A percentile compares a stretch with the other conserved stretches of the same genome.
These are phyloP conservation scores for Formica exsecta DNA, from an alignment of 1,140 invertebrate species.

Conservation along the genomic window DNA sequence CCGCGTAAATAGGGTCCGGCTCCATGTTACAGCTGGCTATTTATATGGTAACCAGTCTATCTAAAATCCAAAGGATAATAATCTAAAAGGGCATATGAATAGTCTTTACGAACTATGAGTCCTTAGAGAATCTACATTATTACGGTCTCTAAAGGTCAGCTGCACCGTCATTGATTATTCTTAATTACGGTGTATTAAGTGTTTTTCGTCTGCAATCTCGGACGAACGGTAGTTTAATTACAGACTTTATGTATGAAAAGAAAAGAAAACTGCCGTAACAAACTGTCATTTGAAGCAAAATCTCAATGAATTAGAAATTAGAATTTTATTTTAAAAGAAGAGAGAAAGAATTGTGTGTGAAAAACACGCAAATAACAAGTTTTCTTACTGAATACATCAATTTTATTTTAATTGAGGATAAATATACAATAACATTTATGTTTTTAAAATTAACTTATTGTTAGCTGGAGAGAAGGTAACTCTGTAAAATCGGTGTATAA, in stretches of 20 bases:
- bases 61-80: conserved; percentile 6
- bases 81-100: conserved; percentile 10
- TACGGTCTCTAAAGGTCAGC: conserved; percentile 18
- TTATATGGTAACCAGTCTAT: conserved; percentile 28
- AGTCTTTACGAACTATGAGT: conserved; percentile 24
- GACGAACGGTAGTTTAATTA: background rate
- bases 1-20: background rate
- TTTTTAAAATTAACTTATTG: background rate
- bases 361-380: too few species aligned
- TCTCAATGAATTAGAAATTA: too few species aligned
- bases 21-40: background rate
- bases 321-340: too few species aligned
- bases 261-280: too few species aligned
- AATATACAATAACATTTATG: background rate
- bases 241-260: background rate
- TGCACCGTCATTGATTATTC: conserved; percentile 18
- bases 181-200: background rate
- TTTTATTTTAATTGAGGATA: too few species aligned
- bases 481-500: background rate
- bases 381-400: too few species aligned
- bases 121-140: conserved; percentile 36
- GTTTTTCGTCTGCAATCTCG: conserved; percentile 1
- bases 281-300: too few species aligned
- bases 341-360: too few species aligned
- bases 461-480: background rate